Evolutionary conservation across 2,113 vertebrate species (phyloP).

Genomic region (Agelaius phoeniceus): DNA sequence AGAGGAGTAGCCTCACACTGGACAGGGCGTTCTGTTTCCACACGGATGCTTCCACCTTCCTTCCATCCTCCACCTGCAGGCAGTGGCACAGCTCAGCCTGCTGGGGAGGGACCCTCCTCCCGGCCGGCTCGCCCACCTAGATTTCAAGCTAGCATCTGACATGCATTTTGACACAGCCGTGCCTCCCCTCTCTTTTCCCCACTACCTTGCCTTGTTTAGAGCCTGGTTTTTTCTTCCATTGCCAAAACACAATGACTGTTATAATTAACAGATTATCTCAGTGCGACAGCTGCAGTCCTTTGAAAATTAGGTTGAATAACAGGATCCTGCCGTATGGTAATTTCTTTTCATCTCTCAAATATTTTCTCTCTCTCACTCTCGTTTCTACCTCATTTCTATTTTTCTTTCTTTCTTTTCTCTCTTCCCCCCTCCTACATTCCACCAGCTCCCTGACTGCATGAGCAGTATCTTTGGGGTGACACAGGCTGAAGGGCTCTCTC

Average conservation of each 20-base stretch:
- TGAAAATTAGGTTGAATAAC: slow-evolving; percentile 85
- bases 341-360: slow-evolving; percentile 77
- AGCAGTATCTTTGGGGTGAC: background rate
- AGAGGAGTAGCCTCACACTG: background rate
- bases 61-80: background rate
- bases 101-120: background rate
- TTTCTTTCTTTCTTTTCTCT: slow-evolving; percentile 47
- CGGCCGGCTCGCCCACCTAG: background rate
- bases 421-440: slow-evolving; percentile 15
- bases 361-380: slow-evolving; percentile 58
- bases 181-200: slow-evolving; percentile 40
- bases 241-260: slow-evolving; percentile 81
- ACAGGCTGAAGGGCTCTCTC: slow-evolving; percentile 3
- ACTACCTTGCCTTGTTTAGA: slow-evolving; percentile 69
- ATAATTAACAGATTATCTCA: slow-evolving; percentile 87
- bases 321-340: slow-evolving; percentile 79
- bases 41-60: background rate
- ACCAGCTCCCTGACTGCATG: slow-evolving; percentile 28
- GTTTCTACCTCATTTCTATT: slow-evolving; percentile 59
- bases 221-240: slow-evolving; percentile 73
- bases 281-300: slow-evolving; percentile 81
- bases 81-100: background rate
- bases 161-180: slow-evolving; percentile 50
- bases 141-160: slow-evolving; percentile 34
- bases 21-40: background rate